A percentile compares a stretch with the other conserved stretches of the same genome.
Conservation (phyloP, 92 coral and sea anemone species). For the Desmophyllum pertusum region DNA sequence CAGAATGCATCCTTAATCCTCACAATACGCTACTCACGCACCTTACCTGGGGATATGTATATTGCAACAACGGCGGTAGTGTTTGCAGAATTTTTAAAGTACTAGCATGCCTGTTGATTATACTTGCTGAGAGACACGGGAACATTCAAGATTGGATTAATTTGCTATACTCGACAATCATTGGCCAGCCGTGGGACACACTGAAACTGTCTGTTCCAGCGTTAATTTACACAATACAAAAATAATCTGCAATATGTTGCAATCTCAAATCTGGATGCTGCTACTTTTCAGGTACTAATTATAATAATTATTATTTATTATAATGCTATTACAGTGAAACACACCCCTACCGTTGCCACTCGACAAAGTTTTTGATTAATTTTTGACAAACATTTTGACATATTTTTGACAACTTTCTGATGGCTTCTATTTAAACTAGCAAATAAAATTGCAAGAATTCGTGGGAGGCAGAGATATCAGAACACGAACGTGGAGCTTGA, state of each 20-base stretch:
- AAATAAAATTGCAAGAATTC: too few relatives aligned
- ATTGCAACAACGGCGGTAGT: slow-evolving; percentile 93
- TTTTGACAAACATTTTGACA: too few relatives aligned
- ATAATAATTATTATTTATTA: too few relatives aligned
- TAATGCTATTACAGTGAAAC: not conserved
- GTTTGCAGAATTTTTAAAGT: slow-evolving; percentile 90
- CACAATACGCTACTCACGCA: slow-evolving; percentile 94
- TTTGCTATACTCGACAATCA: slow-evolving; percentile 69
- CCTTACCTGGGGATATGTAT: slow-evolving; percentile 94
- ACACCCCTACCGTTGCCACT: not conserved
- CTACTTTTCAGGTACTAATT: slow-evolving; percentile 92
- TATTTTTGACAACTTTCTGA: too few relatives aligned
- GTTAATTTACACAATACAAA: slow-evolving; percentile 86
- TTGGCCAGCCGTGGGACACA: slow-evolving; percentile 88
- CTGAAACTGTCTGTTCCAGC: slow-evolving; percentile 93
- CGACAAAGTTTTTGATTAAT: too few relatives aligned
- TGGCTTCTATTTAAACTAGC: too few relatives aligned
- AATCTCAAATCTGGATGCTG: slow-evolving; percentile 95
- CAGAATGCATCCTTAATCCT: slow-evolving; percentile 94
- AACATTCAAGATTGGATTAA: slow-evolving; percentile 60
- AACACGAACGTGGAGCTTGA: too few relatives aligned
- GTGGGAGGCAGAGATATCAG: too few relatives aligned
- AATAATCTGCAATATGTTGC: slow-evolving; percentile 97
- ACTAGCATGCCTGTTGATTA: slow-evolving; percentile 66
- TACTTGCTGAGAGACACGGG: slow-evolving; percentile 64